Conservation (phyloP, 2,797 vertebrate genomes). For the Yasuhikotakia modesta region DNA sequence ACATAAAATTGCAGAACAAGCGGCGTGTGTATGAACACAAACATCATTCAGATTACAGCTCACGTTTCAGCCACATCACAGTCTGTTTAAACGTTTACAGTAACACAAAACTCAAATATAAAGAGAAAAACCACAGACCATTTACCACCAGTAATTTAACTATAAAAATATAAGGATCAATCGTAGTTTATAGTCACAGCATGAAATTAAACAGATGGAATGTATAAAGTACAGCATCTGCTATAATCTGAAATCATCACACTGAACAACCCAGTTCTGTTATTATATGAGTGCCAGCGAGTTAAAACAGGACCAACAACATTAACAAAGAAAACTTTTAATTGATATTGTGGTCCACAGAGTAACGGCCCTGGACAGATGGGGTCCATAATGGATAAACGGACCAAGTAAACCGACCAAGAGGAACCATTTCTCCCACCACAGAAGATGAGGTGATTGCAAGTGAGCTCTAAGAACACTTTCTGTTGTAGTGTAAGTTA, state of each 20-base stretch:
- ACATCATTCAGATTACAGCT: slow-evolving; percentile 12
- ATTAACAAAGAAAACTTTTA: not conserved
- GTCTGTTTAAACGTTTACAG: slow-evolving; percentile 23
- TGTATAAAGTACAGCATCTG: slow-evolving; percentile 16
- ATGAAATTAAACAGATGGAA: not conserved
- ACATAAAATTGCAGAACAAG: slow-evolving; percentile 36
- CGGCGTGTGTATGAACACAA: slow-evolving; percentile 9
- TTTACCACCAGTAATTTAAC: slow-evolving; percentile 11
- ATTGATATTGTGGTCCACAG: not conserved
- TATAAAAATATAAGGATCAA: slow-evolving; percentile 13
- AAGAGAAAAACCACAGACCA: not conserved
- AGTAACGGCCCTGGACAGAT: not conserved
- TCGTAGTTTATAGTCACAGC: not conserved
- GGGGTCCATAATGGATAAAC: not conserved
- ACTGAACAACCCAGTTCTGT: not conserved
- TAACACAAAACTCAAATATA: slow-evolving; percentile 3
- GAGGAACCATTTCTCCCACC: too few species aligned
- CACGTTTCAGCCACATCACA: slow-evolving; percentile 47
- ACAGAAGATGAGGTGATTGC: too few species aligned
- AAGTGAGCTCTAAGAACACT: too few species aligned
- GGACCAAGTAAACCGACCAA: too few species aligned
- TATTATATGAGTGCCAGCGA: not conserved
- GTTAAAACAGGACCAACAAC: slow-evolving; percentile 2
- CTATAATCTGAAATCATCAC: slow-evolving; percentile 3
- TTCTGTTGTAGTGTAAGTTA: too few species aligned